Conservation (phyloP, 1,140 invertebrate species). For the Cotesia chilonis region DNA sequence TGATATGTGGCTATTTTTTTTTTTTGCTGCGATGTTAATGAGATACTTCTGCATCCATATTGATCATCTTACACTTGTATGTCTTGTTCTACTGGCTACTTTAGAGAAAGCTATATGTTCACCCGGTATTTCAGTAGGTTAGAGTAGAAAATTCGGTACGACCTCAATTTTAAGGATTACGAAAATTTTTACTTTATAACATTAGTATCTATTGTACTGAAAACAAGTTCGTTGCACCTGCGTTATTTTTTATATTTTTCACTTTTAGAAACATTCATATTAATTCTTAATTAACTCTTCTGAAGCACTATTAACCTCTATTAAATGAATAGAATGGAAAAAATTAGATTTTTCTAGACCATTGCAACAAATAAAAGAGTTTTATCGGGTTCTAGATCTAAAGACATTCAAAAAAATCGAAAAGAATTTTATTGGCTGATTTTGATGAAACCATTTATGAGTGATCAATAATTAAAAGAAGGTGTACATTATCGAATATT, state of each 20-base stretch:
- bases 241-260: neutral
- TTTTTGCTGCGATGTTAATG: slow-evolving; percentile 27
- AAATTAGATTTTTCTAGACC: too few species aligned
- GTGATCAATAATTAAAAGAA: too few species aligned
- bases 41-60: slow-evolving; percentile 20
- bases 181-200: slow-evolving; percentile 2
- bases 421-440: too few species aligned
- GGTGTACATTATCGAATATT: too few species aligned
- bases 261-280: too few species aligned
- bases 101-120: slow-evolving; percentile 68
- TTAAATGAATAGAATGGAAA: too few species aligned
- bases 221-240: neutral
- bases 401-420: too few species aligned
- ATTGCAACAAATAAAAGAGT: too few species aligned
- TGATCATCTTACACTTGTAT: slow-evolving; percentile 19
- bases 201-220: neutral
- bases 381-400: too few species aligned
- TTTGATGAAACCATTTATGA: too few species aligned
- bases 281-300: too few species aligned
- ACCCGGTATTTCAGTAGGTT: slow-evolving; percentile 64
- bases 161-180: slow-evolving; percentile 60
- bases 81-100: slow-evolving; percentile 42
- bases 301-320: too few species aligned
- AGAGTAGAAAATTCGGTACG: slow-evolving; percentile 67
- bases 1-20: neutral